Percentiles rank a stretch among this genome's conserved stretches.
These are phyloP conservation scores for Xiphophorus couchianus DNA, from an alignment of 2,113 vertebrate genomes.

Conservation along the genomic window DNA sequence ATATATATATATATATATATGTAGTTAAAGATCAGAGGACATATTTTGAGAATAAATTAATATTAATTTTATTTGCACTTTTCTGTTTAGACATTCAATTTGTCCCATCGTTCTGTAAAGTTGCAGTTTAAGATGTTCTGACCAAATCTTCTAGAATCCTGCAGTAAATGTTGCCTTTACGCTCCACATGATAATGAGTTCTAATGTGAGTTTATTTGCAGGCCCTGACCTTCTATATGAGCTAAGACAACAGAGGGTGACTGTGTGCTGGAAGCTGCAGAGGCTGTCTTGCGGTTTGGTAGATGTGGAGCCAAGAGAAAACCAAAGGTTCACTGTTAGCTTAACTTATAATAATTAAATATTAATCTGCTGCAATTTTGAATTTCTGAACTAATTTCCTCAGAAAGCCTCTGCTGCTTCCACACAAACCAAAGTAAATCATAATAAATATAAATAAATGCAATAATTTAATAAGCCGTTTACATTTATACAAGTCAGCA, in stretches of 20 bases:
- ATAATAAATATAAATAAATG: conserved; percentile 63
- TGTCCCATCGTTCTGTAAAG: not conserved
- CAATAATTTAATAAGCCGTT: conserved; percentile 79
- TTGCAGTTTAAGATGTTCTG: not conserved
- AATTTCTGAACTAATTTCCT: no score
- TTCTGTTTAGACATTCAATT: no score
- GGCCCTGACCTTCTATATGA: not conserved
- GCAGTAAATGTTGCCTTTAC: no score
- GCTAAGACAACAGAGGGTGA: not conserved
- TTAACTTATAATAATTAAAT: conserved; percentile 47
- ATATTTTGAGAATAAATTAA: no score
- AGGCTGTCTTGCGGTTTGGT: not conserved
- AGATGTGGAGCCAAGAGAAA: conserved; percentile 5
- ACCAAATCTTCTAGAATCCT: not conserved
- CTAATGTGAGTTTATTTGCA: not conserved
- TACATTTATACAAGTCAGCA: conserved; percentile 71
- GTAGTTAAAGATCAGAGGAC: no score
- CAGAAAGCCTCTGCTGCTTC: conserved; percentile 12
- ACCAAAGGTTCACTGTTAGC: conserved; percentile 31
- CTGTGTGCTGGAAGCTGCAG: not conserved
- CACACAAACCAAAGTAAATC: not conserved
- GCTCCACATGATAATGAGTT: not conserved
- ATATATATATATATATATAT: no score
- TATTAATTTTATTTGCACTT: no score
- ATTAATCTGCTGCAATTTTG: conserved; percentile 26